Percentiles rank a stretch among this genome's conserved stretches.
Evolutionary conservation across 2,888 invertebrate species (phyloP).

Genomic region (Molanna angustata): DNA sequence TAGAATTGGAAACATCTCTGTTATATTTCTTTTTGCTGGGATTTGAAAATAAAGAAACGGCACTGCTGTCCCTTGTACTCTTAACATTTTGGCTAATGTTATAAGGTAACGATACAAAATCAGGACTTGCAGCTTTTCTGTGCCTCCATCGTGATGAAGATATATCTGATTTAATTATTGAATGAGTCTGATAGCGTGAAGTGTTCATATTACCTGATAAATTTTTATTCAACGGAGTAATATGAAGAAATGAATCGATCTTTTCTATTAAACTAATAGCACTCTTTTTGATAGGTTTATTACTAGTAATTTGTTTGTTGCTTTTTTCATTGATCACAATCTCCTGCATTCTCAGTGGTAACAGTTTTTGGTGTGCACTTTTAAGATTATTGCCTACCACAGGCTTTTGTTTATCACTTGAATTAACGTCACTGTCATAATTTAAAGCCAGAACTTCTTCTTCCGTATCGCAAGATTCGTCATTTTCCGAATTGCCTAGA

Average conservation of each 20-base stretch:
- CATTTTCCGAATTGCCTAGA: constrained; percentile 42
- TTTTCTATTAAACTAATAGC: constrained; percentile 36
- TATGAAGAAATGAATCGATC: constrained; percentile 49
- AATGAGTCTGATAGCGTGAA: constrained; percentile 42
- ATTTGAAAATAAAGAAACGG: constrained; percentile 23
- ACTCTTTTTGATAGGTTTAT: constrained; percentile 16
- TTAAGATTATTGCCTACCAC: too few species aligned
- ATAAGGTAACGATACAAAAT: constrained; percentile 36
- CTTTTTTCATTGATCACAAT: constrained; percentile 9
- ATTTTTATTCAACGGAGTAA: constrained; percentile 49
- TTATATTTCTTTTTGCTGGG: constrained; percentile 10
- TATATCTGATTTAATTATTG: constrained; percentile 48
- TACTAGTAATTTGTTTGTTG: constrained; percentile 1
- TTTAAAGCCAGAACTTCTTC: constrained; percentile 50
- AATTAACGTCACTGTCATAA: constrained; percentile 39
- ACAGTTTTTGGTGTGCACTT: constrained; percentile 10
- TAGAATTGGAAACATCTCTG: constrained; percentile 1
- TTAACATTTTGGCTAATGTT: constrained; percentile 3
- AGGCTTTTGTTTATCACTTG: too few species aligned
- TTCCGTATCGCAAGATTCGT: constrained; percentile 43
- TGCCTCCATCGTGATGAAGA: constrained; percentile 51
- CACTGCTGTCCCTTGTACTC: constrained; percentile 26
- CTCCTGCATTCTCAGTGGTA: constrained; percentile 9
- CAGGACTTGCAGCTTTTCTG: constrained; percentile 42
- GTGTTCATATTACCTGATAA: constrained; percentile 37